Evolutionary conservation across 2,797 vertebrate genomes (phyloP).

Genomic region (Spondyliosoma cantharus): DNA sequence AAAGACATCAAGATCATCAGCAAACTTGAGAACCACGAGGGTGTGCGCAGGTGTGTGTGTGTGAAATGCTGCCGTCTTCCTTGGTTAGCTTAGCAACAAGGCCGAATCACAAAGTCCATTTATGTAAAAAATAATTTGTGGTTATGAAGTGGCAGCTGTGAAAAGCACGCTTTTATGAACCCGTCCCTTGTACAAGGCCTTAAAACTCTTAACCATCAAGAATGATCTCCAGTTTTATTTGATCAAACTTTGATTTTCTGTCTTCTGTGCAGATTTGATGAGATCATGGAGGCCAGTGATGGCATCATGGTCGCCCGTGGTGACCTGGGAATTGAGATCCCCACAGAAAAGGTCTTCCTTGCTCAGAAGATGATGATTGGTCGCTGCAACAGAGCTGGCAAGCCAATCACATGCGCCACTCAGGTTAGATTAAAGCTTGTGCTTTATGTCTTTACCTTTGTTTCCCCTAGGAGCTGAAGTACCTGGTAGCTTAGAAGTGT

Average conservation of each 20-base stretch:
- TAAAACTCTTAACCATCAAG: not conserved
- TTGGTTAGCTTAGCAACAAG: not conserved
- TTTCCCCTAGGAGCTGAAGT: not conserved
- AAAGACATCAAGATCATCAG: slow-evolving; percentile 99
- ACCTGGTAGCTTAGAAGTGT: not conserved
- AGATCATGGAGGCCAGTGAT: slow-evolving; percentile 98
- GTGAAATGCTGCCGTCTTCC: not conserved
- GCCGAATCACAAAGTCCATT: no score
- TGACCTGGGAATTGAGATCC: slow-evolving; percentile 97
- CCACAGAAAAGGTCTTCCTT: slow-evolving; percentile 96
- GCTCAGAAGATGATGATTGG: slow-evolving; percentile 99
- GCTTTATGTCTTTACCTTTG: not conserved
- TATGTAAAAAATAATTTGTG: not conserved
- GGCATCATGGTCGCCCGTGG: slow-evolving; percentile 99
- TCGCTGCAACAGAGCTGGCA: slow-evolving; percentile 95
- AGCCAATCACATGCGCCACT: slow-evolving; percentile 97
- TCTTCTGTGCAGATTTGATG: slow-evolving; percentile 89
- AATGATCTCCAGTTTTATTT: not conserved
- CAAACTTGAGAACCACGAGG: slow-evolving; percentile 99
- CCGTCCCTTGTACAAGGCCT: not conserved
- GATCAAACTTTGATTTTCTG: not conserved
- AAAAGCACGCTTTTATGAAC: not conserved
- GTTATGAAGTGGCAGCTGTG: not conserved
- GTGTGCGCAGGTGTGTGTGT: slow-evolving; percentile 88
- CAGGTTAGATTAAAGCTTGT: slow-evolving; percentile 83